Conservation (phyloP, 2,797 vertebrate genomes). For the Potorous gilbertii region DNA sequence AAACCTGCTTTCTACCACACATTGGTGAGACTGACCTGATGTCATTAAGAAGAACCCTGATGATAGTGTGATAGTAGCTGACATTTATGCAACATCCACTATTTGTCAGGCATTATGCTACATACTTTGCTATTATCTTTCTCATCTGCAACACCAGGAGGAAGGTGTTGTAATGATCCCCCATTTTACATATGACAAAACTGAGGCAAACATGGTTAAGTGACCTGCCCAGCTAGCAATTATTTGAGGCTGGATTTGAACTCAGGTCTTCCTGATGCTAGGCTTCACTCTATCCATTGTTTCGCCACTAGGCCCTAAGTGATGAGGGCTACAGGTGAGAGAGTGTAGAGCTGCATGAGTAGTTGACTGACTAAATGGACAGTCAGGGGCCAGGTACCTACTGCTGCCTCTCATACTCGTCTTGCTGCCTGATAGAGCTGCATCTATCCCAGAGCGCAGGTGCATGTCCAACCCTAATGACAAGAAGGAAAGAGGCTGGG, state of each 20-base stretch:
- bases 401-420: background rate
- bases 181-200: constrained; percentile 40
- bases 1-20: background rate
- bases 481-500: too few relatives aligned
- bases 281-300: background rate
- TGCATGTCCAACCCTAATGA: background rate
- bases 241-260: background rate
- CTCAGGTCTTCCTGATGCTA: background rate
- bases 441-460: background rate
- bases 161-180: background rate
- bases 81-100: background rate
- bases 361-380: background rate
- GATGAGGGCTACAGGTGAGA: background rate
- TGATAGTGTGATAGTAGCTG: background rate
- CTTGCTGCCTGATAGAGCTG: background rate
- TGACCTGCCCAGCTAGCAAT: constrained; percentile 25
- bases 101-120: background rate
- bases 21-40: background rate
- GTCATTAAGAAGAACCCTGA: background rate
- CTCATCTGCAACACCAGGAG: background rate
- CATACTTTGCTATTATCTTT: background rate
- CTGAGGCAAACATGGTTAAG: background rate
- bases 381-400: background rate
- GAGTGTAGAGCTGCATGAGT: background rate
- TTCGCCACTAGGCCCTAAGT: too few relatives aligned